Base-by-base conservation (phyloP, 2,888 invertebrate species). In the Cephus pulcher region DNA sequence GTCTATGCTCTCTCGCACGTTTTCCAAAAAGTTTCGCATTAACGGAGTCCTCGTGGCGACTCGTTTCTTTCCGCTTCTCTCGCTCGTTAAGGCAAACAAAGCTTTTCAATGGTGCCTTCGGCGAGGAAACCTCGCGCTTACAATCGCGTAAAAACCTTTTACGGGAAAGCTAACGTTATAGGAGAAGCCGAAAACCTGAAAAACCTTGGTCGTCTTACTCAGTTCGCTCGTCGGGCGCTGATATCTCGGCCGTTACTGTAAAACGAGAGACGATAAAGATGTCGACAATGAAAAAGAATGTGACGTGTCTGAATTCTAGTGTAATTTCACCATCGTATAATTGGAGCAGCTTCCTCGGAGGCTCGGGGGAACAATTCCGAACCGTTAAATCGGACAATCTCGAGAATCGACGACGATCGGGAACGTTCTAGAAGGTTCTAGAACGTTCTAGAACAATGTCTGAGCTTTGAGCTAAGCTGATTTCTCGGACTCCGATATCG, bases 31-130 rank as follows among this genome's bases (percentile, higher is more conserved):
- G 83, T 84, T 84, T 83, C 81, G 82, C 79, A 79, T 83, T 87
- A 87, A 88, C 82, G 80, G 76, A 82, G 80, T 83, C 83, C 84
- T 85, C 83, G 80, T 76, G 82, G 81, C 79, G 81, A 84, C 56
- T 33, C 75, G 37, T 79, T 77, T 71, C 71, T 56, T 56, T 56
- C 9, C 56, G 23, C 23, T 56, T 30, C 30, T 34, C 32, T 75
- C 78, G 78, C 81, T 80, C 81, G 80, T 81, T 81, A 81, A 81
- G 75, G 73, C 80, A 75, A 80, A 81, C 80, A 80, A 81, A 81
- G 80, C 80, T 40, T 76, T 74, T 56, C 56, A 56, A 56, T 56
- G 56, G 23, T 1, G 56, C 76, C 74, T 79, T 69, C 9, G 33
- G 15, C 71, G 71, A 71, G 71, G 30, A 11, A 30, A 34, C 30